Evolutionary conservation across 2,888 invertebrate species (phyloP).

Genomic region (Margaritifera margaritifera): DNA sequence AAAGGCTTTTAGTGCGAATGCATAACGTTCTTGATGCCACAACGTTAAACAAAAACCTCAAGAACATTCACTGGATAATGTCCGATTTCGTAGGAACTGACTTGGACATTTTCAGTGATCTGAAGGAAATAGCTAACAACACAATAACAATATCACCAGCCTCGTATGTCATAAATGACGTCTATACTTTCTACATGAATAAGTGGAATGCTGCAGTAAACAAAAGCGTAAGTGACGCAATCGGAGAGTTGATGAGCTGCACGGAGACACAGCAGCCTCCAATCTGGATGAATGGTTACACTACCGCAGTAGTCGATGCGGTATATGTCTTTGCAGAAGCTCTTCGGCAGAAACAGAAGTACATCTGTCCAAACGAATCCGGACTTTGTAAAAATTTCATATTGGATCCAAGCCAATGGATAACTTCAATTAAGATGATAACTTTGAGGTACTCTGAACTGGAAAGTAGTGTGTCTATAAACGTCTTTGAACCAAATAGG

Average conservation of each 20-base stretch:
- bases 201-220: conserved; percentile 26
- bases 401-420: conserved; percentile 19
- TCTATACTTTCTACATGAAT: conserved; percentile 12
- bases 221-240: conserved; percentile 11
- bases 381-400: conserved; percentile 25
- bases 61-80: conserved; percentile 50
- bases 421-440: conserved; percentile 23
- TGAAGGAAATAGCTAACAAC: conserved; percentile 28
- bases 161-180: conserved; percentile 24
- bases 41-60: conserved; percentile 1
- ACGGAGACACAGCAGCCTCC: conserved; percentile 13
- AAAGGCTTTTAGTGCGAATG: conserved; percentile 11
- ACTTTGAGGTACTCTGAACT: conserved; percentile 39
- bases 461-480: conserved; percentile 31
- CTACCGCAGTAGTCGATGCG: conserved; percentile 47
- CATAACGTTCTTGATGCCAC: background rate
- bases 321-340: conserved; percentile 53
- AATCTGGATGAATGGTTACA: conserved; percentile 30
- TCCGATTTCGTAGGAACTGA: conserved; percentile 49
- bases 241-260: conserved; percentile 29
- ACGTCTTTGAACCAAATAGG: conserved; percentile 22
- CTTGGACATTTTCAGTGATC: conserved; percentile 21
- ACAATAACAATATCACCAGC: conserved; percentile 43
- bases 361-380: conserved; percentile 11
- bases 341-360: conserved; percentile 30